Evolutionary conservation across 2,888 invertebrate genomes (phyloP).

Genomic region (Volucella inflata): DNA sequence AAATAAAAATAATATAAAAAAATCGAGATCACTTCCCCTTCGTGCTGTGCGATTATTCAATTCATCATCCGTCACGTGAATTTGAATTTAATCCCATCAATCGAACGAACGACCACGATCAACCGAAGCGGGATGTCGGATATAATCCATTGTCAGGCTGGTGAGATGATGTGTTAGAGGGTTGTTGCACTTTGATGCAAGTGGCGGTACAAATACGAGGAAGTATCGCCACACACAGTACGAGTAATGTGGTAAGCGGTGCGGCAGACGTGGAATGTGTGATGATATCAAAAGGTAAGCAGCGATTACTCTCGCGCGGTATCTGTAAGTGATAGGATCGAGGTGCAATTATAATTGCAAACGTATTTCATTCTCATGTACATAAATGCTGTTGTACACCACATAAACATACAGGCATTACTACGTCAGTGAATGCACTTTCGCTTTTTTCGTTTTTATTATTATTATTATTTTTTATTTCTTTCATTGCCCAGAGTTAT

Average conservation of each 20-base stretch:
- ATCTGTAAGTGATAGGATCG: constrained; percentile 66
- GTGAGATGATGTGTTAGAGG: constrained; percentile 45
- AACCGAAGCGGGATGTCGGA: constrained; percentile 13
- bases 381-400: constrained; percentile 11
- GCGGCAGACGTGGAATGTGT: background rate
- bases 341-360: constrained; percentile 64
- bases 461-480: background rate
- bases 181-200: constrained; percentile 71
- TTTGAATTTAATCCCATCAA: constrained; percentile 24
- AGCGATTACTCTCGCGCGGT: constrained; percentile 58
- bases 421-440: constrained; percentile 66
- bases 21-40: constrained; percentile 26
- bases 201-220: constrained; percentile 48
- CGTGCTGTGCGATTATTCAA: constrained; percentile 38
- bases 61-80: constrained; percentile 19
- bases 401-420: constrained; percentile 13
- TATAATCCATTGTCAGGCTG: constrained; percentile 25
- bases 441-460: constrained; percentile 46
- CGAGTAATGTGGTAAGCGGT: constrained; percentile 2
- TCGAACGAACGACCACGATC: constrained; percentile 20
- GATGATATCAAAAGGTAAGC: constrained; percentile 52
- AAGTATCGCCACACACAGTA: constrained; percentile 46
- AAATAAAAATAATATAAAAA: background rate
- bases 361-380: constrained; percentile 47
- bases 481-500: constrained; percentile 23